Percentiles rank a stretch among this genome's conserved stretches.
These are phyloP conservation scores for Ceratotherium simum DNA, from an alignment of 2,113 vertebrate genomes.

Conservation along the genomic window DNA sequence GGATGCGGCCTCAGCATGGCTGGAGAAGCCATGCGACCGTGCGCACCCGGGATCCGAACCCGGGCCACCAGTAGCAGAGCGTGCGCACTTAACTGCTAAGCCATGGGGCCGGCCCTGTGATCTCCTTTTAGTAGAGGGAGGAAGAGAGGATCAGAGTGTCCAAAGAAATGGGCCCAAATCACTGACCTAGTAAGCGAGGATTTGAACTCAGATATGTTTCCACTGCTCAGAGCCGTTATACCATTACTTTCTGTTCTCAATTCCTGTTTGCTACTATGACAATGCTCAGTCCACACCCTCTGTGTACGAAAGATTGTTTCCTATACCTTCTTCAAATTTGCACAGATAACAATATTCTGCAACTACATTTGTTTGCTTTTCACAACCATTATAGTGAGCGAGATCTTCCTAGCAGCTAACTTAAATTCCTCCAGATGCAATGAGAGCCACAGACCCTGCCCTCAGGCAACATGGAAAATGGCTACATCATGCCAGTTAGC, in stretches of 20 bases:
- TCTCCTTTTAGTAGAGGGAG: neutral
- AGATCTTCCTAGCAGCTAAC: neutral
- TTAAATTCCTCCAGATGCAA: neutral
- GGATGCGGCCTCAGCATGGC: too few relatives aligned
- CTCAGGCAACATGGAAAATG: conserved; percentile 27
- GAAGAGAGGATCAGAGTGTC: neutral
- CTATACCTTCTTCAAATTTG: neutral
- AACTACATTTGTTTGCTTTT: neutral
- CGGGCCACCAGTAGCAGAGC: too few relatives aligned
- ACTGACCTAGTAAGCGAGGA: neutral
- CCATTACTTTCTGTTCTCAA: neutral
- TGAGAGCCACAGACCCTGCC: neutral
- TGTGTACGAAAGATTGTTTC: neutral
- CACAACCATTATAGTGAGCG: neutral
- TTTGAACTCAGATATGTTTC: neutral
- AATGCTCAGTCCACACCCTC: neutral
- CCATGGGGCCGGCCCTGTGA: neutral
- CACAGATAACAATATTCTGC: neutral
- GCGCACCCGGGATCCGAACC: too few relatives aligned
- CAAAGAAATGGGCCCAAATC: neutral
- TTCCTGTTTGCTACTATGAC: neutral
- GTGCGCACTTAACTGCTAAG: too few relatives aligned
- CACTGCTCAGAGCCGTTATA: neutral
- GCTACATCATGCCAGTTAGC: neutral
- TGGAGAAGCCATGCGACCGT: too few relatives aligned